Percentiles rank a stretch among this genome's conserved stretches.
These are phyloP conservation scores for Notechis scutatus DNA, from an alignment of 2,113 vertebrate genomes.

Conservation along the genomic window DNA sequence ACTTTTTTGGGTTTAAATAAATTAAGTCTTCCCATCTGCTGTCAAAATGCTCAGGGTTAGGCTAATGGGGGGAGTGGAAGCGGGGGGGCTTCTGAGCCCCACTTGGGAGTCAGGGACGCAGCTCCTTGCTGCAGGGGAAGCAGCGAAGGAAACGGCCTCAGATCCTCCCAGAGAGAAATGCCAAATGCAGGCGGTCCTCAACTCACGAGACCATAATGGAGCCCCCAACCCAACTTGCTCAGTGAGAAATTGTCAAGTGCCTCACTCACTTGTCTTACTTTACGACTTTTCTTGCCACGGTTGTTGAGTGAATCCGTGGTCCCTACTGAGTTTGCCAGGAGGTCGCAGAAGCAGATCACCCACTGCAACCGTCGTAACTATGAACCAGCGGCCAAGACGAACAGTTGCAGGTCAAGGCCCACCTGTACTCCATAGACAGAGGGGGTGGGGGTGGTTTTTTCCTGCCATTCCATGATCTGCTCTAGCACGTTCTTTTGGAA, in stretches of 20 bases:
- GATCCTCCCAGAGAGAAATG: neutral
- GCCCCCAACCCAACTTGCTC: neutral
- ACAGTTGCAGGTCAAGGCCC: neutral
- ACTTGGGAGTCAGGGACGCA: neutral
- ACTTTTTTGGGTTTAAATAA: slow-evolving; percentile 4
- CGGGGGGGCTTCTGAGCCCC: neutral
- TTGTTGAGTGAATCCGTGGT: neutral
- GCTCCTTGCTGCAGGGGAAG: neutral
- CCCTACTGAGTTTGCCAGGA: neutral
- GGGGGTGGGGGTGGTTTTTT: neutral
- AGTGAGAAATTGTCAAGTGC: neutral
- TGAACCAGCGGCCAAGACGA: neutral
- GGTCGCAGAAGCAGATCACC: neutral
- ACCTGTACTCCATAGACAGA: neutral
- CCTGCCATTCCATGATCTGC: neutral
- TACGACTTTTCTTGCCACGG: neutral
- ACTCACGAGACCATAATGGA: neutral
- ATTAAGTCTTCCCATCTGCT: slow-evolving; percentile 4
- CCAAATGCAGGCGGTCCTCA: neutral
- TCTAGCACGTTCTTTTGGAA: neutral
- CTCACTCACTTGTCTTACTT: neutral
- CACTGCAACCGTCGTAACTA: neutral
- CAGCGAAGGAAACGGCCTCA: neutral
- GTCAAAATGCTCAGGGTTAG: neutral
- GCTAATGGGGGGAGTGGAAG: neutral